Percentiles rank a stretch among this genome's conserved stretches.
Conservation (phyloP, 2,113 vertebrate genomes). For the Aldabrachelys gigantea region DNA sequence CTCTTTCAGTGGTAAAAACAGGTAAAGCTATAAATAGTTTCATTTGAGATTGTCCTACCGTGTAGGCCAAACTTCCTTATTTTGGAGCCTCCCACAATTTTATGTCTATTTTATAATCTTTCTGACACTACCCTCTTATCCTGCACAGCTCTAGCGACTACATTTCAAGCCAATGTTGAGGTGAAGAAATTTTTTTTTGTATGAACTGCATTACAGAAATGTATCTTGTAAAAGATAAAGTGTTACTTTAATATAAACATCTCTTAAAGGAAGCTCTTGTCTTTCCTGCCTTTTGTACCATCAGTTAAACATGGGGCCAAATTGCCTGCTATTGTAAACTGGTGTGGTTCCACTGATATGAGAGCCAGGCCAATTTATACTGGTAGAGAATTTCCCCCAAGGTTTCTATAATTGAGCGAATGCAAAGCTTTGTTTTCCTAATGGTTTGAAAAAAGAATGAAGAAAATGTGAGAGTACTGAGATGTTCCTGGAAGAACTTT, state of each 20-base stretch:
- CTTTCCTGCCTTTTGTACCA: not conserved
- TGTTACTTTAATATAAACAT: not conserved
- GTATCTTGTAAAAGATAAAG: not conserved
- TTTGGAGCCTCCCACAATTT: not conserved
- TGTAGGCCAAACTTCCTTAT: not conserved
- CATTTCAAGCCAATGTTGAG: not conserved
- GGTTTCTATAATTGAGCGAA: not conserved
- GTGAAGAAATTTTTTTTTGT: not conserved
- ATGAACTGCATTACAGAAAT: not conserved
- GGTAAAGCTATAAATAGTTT: not conserved
- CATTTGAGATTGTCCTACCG: not conserved
- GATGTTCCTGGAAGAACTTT: not conserved
- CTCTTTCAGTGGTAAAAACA: not conserved
- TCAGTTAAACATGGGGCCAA: not conserved
- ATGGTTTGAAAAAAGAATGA: not conserved
- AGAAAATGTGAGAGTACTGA: not conserved
- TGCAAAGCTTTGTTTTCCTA: not conserved
- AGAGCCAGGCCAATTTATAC: not conserved
- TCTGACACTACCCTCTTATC: not conserved
- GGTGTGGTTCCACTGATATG: not conserved
- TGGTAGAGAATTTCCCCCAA: not conserved
- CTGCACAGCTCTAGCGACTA: not conserved
- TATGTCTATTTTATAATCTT: not conserved
- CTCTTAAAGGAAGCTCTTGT: not conserved
- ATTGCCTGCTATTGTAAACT: not conserved